These are phyloP conservation scores for Globodera ellingtonae DNA, from an alignment of 1,140 invertebrate genomes.

Conservation along the genomic window DNA sequence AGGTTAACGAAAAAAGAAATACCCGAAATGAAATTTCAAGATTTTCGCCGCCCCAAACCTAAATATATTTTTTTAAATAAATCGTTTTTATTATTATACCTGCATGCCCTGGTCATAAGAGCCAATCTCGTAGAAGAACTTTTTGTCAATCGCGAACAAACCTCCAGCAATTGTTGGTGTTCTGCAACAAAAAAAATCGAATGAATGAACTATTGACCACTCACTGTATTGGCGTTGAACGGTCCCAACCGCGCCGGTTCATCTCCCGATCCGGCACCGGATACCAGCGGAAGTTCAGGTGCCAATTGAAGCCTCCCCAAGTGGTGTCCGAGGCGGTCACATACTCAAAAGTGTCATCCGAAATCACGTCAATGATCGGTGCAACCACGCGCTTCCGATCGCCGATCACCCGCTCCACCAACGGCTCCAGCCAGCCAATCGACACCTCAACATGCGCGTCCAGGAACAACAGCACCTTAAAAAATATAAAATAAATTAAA, in stretches of 20 bases:
- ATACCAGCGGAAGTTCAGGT: slow-evolving; percentile 89
- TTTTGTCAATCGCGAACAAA: slow-evolving; percentile 52
- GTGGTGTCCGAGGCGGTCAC: slow-evolving; percentile 85
- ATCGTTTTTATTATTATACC: slow-evolving; percentile 67
- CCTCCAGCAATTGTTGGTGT: slow-evolving; percentile 55
- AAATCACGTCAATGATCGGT: slow-evolving; percentile 91
- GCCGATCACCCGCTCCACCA: slow-evolving; percentile 77
- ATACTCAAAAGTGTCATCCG: slow-evolving; percentile 92
- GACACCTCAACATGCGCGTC: slow-evolving; percentile 93
- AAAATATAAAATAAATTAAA: background rate
- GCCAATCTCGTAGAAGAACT: slow-evolving; percentile 56
- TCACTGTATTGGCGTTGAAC: slow-evolving; percentile 52
- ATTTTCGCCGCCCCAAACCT: slow-evolving; percentile 79
- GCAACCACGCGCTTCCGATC: slow-evolving; percentile 78
- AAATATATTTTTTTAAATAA: background rate
- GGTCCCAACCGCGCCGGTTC: slow-evolving; percentile 50
- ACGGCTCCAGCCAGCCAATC: slow-evolving; percentile 82
- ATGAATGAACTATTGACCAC: background rate
- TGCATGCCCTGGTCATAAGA: slow-evolving; percentile 97
- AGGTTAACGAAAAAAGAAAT: background rate
- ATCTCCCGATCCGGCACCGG: slow-evolving; percentile 56
- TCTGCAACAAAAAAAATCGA: slow-evolving; percentile 24
- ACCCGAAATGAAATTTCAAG: slow-evolving; percentile 71
- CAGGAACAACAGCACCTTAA: slow-evolving; percentile 78
- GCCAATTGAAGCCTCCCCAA: slow-evolving; percentile 89